A percentile compares a stretch with the other conserved stretches of the same genome.
Conservation (phyloP, 2,888 invertebrate species). For the Epistrophe grossulariae region DNA sequence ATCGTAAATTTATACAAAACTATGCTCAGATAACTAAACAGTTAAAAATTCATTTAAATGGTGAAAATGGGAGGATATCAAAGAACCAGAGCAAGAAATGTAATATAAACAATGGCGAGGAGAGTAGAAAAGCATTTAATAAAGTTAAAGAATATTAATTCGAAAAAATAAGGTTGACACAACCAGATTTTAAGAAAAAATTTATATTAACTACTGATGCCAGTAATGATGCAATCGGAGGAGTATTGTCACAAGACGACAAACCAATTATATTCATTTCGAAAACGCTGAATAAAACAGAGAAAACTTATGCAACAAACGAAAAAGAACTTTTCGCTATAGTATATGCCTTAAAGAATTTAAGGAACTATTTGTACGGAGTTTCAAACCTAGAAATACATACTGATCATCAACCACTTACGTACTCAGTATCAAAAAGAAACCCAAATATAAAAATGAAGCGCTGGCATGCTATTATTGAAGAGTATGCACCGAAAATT, state of each 20-base stretch:
- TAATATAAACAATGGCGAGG: conserved; percentile 19
- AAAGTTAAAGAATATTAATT: conserved; percentile 21
- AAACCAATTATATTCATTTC: conserved; percentile 19
- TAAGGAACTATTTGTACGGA: conserved; percentile 24
- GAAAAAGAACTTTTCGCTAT: conserved; percentile 31
- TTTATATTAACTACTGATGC: conserved; percentile 26
- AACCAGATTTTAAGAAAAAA: conserved; percentile 32
- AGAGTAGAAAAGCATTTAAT: conserved; percentile 29
- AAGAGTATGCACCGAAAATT: conserved; percentile 78
- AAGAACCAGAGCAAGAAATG: conserved; percentile 27
- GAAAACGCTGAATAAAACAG: conserved; percentile 29
- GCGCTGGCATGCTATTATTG: conserved; percentile 79
- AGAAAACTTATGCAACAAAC: conserved; percentile 25
- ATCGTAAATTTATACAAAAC: conserved; percentile 33
- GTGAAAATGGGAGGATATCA: conserved; percentile 58
- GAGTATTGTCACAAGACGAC: conserved; percentile 18
- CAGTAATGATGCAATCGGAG: conserved; percentile 29
- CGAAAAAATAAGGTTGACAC: conserved; percentile 16
- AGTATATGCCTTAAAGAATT: conserved; percentile 24
- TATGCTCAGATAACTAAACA: conserved; percentile 73
- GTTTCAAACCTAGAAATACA: conserved; percentile 20
- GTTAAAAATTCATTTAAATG: conserved; percentile 64
- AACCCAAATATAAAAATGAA: conserved; percentile 26
- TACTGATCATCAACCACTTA: conserved; percentile 31
- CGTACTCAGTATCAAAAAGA: conserved; percentile 32